phyloP scores from a whole-genome alignment of 1,140 invertebrate genomes.

The Heterodera carotae region DNA sequence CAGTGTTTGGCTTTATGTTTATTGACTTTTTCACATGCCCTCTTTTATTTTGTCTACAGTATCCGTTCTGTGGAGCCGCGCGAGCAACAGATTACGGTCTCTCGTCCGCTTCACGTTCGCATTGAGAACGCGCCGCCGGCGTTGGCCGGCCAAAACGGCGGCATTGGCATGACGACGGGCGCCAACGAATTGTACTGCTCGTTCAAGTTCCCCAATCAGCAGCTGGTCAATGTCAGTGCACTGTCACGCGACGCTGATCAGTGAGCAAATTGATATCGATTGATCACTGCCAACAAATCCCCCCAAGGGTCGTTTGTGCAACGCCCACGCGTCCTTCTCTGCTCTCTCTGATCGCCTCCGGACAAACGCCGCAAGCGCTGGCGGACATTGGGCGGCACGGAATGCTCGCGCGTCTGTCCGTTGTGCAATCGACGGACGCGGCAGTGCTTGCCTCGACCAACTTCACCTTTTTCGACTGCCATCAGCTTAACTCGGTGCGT shows the following conservation, averaged over 20 bases:
- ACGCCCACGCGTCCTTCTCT: constrained; percentile 46
- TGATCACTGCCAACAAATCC: neutral
- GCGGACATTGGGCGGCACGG: constrained; percentile 14
- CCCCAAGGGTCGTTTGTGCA: constrained; percentile 51
- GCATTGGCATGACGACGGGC: constrained; percentile 13
- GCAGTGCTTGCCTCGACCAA: constrained; percentile 59
- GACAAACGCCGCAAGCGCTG: neutral
- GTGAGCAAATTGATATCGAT: neutral
- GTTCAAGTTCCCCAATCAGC: constrained; percentile 50
- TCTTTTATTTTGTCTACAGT: constrained; percentile 39
- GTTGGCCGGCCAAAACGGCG: constrained; percentile 30
- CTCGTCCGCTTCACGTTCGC: constrained; percentile 52
- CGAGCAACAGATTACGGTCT: constrained; percentile 62
- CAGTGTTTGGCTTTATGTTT: neutral
- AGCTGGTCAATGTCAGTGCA: constrained; percentile 47
- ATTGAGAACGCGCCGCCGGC: constrained; percentile 56
- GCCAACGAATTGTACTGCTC: constrained; percentile 38
- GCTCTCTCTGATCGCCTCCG: constrained; percentile 26
- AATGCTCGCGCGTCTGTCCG: constrained; percentile 43
- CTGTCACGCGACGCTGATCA: constrained; percentile 25
- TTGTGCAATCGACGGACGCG: constrained; percentile 40
- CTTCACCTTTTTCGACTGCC: constrained; percentile 64
- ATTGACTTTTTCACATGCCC: neutral
- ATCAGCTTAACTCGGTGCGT: constrained; percentile 41
- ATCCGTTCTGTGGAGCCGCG: constrained; percentile 58